Conservation (phyloP, 92 coral and sea anemone species). For the Umimayanthus kanabou region DNA sequence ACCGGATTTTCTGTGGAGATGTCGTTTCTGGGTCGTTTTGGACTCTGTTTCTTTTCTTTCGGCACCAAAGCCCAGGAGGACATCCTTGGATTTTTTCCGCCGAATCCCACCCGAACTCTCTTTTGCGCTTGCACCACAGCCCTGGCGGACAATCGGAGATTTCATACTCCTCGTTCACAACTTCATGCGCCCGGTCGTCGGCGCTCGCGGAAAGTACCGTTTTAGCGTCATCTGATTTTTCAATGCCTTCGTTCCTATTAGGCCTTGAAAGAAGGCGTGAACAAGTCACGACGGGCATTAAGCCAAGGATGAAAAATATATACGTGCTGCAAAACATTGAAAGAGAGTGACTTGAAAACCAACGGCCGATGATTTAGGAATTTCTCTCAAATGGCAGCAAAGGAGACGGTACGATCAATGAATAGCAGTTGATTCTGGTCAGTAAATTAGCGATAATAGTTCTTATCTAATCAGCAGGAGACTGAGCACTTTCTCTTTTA, state of each 20-base stretch:
- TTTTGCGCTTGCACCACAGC: conserved; percentile 13
- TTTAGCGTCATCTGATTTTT: conserved; percentile 3
- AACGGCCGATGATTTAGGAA: not conserved
- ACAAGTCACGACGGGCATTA: conserved; percentile 7
- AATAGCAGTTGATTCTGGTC: not conserved
- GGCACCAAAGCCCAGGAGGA: conserved; percentile 93
- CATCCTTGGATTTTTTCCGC: conserved; percentile 38
- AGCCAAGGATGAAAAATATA: not conserved
- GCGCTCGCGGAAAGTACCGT: not conserved
- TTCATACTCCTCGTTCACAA: not conserved
- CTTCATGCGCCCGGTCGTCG: not conserved
- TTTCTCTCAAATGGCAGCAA: not conserved
- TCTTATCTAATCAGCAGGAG: conserved; percentile 21
- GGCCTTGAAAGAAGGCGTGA: conserved; percentile 6
- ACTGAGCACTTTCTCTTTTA: not conserved
- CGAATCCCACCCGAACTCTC: conserved; percentile 18
- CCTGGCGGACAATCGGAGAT: conserved; percentile 31
- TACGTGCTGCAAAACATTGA: conserved; percentile 16
- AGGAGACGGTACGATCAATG: not conserved
- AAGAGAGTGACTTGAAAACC: not conserved
- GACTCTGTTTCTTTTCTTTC: conserved; percentile 40
- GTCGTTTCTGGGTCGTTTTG: not conserved
- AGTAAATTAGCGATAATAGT: conserved; percentile 8
- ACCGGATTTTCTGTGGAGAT: conserved; percentile 16
- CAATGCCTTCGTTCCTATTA: not conserved